Evolutionary conservation across 1,140 invertebrate genomes (phyloP).

Genomic region (Apis florea): DNA sequence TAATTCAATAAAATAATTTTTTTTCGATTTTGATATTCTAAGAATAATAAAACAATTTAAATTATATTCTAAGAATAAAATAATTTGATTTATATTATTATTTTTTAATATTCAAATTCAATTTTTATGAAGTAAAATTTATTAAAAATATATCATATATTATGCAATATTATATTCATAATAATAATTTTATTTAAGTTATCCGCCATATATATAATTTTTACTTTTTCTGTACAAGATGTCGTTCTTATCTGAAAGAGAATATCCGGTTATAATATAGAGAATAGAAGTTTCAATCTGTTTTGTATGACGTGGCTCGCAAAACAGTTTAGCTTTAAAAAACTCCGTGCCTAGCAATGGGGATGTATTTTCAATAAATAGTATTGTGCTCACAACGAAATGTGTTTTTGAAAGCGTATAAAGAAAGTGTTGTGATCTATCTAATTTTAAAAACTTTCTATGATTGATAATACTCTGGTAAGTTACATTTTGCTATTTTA

Average conservation of each 20-base stretch:
- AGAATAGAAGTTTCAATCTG: conserved; percentile 16
- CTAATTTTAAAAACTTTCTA: conserved; percentile 71
- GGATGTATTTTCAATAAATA: conserved; percentile 75
- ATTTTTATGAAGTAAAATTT: neutral
- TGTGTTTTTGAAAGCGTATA: conserved; percentile 60
- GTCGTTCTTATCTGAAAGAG: conserved; percentile 10
- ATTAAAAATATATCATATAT: neutral
- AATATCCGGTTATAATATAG: neutral
- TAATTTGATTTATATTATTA: neutral
- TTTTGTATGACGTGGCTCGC: conserved; percentile 32
- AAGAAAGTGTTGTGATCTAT: conserved; percentile 68
- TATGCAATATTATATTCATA: too few species aligned
- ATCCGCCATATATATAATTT: neutral
- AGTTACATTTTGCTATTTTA: conserved; percentile 55
- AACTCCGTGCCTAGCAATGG: conserved; percentile 77
- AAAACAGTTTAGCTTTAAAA: conserved; percentile 50
- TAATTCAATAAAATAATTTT: too few species aligned
- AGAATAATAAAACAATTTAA: too few species aligned
- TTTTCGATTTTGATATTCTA: neutral
- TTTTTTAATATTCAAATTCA: neutral
- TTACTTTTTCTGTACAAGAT: conserved; percentile 9
- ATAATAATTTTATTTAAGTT: neutral
- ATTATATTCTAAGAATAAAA: too few species aligned
- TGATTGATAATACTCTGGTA: conserved; percentile 24
- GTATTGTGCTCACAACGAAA: conserved; percentile 32